A percentile compares a stretch with the other conserved stretches of the same genome.
Evolutionary conservation across 2,113 vertebrate species (phyloP).

Genomic region (Zeus faber): DNA sequence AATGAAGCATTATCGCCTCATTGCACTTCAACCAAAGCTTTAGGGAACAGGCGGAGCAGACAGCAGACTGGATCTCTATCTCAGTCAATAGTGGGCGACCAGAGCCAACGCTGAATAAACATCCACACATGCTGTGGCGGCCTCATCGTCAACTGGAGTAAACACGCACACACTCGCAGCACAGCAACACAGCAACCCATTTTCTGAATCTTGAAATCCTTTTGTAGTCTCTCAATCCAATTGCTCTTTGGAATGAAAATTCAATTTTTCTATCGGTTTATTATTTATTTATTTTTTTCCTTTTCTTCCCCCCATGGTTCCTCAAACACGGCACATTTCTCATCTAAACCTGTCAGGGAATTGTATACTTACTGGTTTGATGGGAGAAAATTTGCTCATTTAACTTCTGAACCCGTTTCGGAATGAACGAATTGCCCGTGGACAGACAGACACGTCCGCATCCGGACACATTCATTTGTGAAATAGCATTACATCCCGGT

Average conservation of each 20-base stretch:
- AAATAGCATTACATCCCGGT: constrained; percentile 25
- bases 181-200: too few relatives aligned
- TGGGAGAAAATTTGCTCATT: constrained; percentile 1
- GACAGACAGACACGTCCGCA: too few relatives aligned
- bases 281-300: constrained; percentile 14
- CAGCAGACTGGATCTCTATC: constrained; percentile 16
- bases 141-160: too few relatives aligned
- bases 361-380: constrained; percentile 7
- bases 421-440: constrained; percentile 11
- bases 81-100: constrained; percentile 25
- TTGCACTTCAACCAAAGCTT: constrained; percentile 25
- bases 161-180: too few relatives aligned
- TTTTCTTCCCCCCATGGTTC: constrained; percentile 17
- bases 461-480: constrained; percentile 18
- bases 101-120: too few relatives aligned
- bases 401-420: constrained; percentile 15
- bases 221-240: constrained; percentile 15
- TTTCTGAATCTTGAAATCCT: constrained; percentile 17
- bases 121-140: too few relatives aligned
- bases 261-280: too few relatives aligned
- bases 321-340: constrained; percentile 4
- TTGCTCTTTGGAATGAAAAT: constrained; percentile 22
- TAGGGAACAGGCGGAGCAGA: constrained; percentile 24
- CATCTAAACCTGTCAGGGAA: constrained; percentile 4
- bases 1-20: constrained; percentile 34